Conservation (phyloP, 2,888 invertebrate genomes). For the Drosophila meridionalis region DNA sequence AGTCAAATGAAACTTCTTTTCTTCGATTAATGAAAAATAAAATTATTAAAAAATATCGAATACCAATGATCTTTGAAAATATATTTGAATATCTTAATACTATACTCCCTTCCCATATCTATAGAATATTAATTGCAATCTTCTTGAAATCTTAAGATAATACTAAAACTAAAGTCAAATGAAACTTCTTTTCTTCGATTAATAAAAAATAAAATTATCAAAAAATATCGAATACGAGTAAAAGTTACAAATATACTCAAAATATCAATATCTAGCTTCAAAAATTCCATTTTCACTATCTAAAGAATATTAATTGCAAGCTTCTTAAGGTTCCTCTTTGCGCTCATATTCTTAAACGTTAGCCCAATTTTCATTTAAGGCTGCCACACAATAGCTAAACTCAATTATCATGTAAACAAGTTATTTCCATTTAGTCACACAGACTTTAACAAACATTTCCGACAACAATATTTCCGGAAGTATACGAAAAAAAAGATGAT, state of each 20-base stretch:
- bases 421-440: conserved; percentile 26
- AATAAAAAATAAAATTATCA: too few relatives aligned
- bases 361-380: not conserved
- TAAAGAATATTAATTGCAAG: not conserved
- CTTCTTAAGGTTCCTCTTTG: not conserved
- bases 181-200: too few relatives aligned
- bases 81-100: not conserved
- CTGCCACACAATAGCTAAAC: not conserved
- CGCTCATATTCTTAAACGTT: conserved; percentile 1
- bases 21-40: not conserved
- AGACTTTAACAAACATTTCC: conserved; percentile 34
- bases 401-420: conserved; percentile 15
- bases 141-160: too few relatives aligned
- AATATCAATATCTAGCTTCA: too few relatives aligned
- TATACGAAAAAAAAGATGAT: conserved; percentile 17
- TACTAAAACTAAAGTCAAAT: too few relatives aligned
- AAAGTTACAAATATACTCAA: too few relatives aligned
- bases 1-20: not conserved
- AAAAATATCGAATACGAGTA: too few relatives aligned
- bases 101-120: too few relatives aligned
- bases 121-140: not conserved
- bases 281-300: too few relatives aligned
- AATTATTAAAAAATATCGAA: not conserved
- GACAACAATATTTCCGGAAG: conserved; percentile 36
- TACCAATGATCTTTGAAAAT: not conserved